Evolutionary conservation across 2,797 vertebrate species (phyloP).

Genomic region (Neosilurus hyrtlii): DNA sequence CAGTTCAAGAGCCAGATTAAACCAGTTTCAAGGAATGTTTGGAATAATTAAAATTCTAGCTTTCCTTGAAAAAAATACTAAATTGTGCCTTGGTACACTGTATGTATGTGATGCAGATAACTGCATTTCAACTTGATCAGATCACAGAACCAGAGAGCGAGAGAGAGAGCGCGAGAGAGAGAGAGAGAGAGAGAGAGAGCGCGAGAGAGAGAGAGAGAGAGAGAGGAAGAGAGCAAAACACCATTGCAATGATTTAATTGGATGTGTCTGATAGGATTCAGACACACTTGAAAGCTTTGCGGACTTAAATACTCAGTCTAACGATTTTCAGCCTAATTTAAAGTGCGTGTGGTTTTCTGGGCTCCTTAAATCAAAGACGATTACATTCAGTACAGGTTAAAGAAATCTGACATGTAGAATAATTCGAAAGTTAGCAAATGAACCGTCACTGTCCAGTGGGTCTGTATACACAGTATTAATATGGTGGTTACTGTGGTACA

Average conservation of each 20-base stretch:
- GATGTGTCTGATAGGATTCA: background rate
- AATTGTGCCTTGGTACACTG: background rate
- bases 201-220: background rate
- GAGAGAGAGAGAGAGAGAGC: too few relatives aligned
- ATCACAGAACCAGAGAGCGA: background rate
- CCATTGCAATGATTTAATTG: constrained; percentile 3
- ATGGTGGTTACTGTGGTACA: background rate
- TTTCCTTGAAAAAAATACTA: background rate
- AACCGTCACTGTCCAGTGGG: background rate
- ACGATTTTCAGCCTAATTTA: constrained; percentile 5
- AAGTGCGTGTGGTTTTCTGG: background rate
- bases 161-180: background rate
- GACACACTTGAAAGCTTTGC: constrained; percentile 3
- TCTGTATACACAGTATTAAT: background rate
- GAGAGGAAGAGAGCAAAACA: background rate
- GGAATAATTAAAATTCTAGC: background rate
- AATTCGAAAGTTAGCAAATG: background rate
- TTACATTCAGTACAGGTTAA: background rate
- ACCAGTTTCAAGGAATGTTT: background rate
- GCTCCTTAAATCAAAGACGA: background rate
- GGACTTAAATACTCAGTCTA: background rate
- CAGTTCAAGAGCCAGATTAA: background rate
- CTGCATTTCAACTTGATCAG: background rate
- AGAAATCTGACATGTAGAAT: background rate
- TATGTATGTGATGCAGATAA: background rate